phyloP scores from a whole-genome alignment of 2,888 invertebrate genomes.

The Disparrhopalites patrizii region DNA sequence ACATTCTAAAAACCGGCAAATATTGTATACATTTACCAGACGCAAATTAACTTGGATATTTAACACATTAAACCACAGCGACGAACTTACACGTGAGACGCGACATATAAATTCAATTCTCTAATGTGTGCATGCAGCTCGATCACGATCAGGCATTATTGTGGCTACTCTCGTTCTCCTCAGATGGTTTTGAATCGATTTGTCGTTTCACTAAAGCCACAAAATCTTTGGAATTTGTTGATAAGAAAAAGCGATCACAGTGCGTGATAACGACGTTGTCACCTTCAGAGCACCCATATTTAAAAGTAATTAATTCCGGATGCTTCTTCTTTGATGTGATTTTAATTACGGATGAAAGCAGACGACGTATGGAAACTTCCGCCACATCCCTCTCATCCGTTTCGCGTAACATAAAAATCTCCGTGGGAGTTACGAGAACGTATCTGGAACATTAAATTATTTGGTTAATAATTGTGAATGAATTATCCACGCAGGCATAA shows the following conservation, averaged over 20 bases:
- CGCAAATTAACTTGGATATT: too few species aligned
- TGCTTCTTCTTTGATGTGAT: slow-evolving; percentile 94
- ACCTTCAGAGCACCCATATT: slow-evolving; percentile 64
- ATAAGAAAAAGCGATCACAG: slow-evolving; percentile 46
- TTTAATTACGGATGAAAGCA: slow-evolving; percentile 87
- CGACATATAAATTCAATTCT: too few species aligned
- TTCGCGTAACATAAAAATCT: slow-evolving; percentile 74
- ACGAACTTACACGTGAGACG: too few species aligned
- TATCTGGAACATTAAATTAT: slow-evolving; percentile 58
- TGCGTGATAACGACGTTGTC: slow-evolving; percentile 44
- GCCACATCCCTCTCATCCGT: slow-evolving; percentile 58
- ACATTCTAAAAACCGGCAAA: too few species aligned
- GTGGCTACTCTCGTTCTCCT: too few species aligned
- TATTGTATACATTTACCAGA: too few species aligned
- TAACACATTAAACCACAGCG: too few species aligned
- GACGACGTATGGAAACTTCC: slow-evolving; percentile 77
- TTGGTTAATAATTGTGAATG: not conserved
- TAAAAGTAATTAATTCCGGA: slow-evolving; percentile 95
- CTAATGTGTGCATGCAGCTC: too few species aligned
- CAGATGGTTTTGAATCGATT: slow-evolving; percentile 34
- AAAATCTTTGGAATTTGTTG: slow-evolving; percentile 44
- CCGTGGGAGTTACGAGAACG: slow-evolving; percentile 77
- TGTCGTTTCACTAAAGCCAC: slow-evolving; percentile 45
- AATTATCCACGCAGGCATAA: not conserved
- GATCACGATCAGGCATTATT: too few species aligned